Evolutionary conservation across 2,888 invertebrate genomes (phyloP).

Genomic region (Graphium colonna): DNA sequence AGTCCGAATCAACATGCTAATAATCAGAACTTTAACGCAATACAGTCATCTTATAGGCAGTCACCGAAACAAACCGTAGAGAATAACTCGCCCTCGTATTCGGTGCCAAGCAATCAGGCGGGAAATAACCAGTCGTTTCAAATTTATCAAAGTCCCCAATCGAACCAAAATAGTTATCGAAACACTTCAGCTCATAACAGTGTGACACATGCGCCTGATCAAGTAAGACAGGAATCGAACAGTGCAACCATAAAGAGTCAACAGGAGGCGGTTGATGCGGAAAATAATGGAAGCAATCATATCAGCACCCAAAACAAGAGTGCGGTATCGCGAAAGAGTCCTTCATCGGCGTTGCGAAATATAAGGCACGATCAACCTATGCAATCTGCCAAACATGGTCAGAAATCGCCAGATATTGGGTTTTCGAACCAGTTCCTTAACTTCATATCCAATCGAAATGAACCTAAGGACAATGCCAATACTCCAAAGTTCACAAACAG

Average conservation of each 20-base stretch:
- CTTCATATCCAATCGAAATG: slow-evolving; percentile 73
- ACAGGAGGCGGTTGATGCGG: slow-evolving; percentile 39
- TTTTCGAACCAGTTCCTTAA: slow-evolving; percentile 74
- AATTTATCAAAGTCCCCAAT: slow-evolving; percentile 66
- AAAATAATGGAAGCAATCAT: slow-evolving; percentile 45
- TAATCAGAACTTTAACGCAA: slow-evolving; percentile 54
- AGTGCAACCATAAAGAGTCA: slow-evolving; percentile 37
- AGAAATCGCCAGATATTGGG: slow-evolving; percentile 68
- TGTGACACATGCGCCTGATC: slow-evolving; percentile 41
- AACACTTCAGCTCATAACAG: slow-evolving; percentile 42
- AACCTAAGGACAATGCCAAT: slow-evolving; percentile 76
- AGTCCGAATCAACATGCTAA: slow-evolving; percentile 41
- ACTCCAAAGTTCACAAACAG: slow-evolving; percentile 76
- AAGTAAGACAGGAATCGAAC: slow-evolving; percentile 43
- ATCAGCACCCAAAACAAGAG: slow-evolving; percentile 46
- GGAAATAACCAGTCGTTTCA: slow-evolving; percentile 56
- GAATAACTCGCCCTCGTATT: slow-evolving; percentile 46
- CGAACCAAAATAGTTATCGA: slow-evolving; percentile 50
- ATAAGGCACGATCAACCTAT: slow-evolving; percentile 70
- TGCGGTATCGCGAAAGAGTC: slow-evolving; percentile 48
- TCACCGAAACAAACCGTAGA: slow-evolving; percentile 55
- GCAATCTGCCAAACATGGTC: slow-evolving; percentile 48
- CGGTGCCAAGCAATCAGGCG: slow-evolving; percentile 43
- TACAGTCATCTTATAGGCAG: slow-evolving; percentile 61
- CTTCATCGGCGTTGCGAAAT: slow-evolving; percentile 66